Percentiles rank a stretch among this genome's conserved stretches.
Evolutionary conservation across 2,113 vertebrate species (phyloP).

Genomic region (Plecturocebus donacophilus): DNA sequence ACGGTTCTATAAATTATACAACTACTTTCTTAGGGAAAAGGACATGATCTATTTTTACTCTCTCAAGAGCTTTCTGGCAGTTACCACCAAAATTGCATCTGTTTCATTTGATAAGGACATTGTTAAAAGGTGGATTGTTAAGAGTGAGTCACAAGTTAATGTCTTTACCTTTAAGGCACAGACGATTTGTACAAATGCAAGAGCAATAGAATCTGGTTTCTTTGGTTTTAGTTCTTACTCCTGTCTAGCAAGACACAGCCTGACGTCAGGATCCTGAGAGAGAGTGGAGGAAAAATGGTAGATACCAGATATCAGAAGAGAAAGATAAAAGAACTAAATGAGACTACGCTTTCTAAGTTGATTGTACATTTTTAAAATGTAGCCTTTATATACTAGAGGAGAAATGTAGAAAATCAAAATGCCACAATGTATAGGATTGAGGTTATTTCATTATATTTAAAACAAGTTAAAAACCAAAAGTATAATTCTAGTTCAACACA

Average conservation of each 20-base stretch:
- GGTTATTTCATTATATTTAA: background rate
- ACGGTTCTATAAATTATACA: conserved; percentile 38
- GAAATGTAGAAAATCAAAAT: background rate
- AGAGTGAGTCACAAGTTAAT: conserved; percentile 49
- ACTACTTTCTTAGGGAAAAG: conserved; percentile 28
- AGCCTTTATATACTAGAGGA: background rate
- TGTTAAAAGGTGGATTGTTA: conserved; percentile 50
- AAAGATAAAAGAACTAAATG: background rate
- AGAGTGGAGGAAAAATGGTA: background rate
- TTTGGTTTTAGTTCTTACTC: conserved; percentile 28
- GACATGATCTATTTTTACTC: conserved; percentile 40
- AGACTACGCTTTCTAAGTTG: background rate
- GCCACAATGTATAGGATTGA: background rate
- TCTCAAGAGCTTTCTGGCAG: conserved; percentile 43
- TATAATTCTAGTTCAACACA: background rate
- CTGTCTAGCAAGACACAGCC: background rate
- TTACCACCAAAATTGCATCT: conserved; percentile 22
- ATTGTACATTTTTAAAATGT: background rate
- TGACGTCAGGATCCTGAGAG: background rate
- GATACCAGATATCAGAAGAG: background rate
- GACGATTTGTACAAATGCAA: background rate
- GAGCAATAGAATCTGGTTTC: background rate
- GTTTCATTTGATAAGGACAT: conserved; percentile 61
- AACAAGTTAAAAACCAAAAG: background rate
- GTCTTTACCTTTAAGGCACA: conserved; percentile 36